These are phyloP conservation scores for Eupithecia inturbata DNA, from an alignment of 2,888 invertebrate species.

Conservation along the genomic window DNA sequence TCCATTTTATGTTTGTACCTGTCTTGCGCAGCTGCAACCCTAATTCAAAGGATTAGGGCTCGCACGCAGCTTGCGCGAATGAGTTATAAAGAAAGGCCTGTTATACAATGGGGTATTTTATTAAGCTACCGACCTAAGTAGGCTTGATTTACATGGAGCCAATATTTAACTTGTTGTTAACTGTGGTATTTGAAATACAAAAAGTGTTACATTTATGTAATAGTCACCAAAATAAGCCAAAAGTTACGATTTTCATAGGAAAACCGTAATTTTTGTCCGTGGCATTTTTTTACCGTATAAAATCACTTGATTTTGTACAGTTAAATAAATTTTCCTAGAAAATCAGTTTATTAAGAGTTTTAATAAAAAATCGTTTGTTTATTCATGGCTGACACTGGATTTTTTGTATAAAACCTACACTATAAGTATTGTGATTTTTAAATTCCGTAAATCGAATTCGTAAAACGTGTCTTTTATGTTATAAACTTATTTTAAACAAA, in stretches of 20 bases:
- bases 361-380: too few relatives aligned
- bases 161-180: neutral
- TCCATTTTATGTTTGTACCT: slow-evolving; percentile 71
- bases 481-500: neutral
- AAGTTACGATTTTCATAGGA: neutral
- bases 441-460: neutral
- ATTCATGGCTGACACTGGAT: neutral
- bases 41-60: slow-evolving; percentile 68
- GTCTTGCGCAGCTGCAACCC: slow-evolving; percentile 69
- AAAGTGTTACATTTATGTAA: neutral
- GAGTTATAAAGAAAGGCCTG: slow-evolving; percentile 31
- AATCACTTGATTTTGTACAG: neutral
- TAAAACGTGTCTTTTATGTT: neutral
- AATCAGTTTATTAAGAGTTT: too few relatives aligned
- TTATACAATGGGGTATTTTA: slow-evolving; percentile 9
- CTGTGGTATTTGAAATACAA: neutral
- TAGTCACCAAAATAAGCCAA: neutral
- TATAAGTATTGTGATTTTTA: neutral
- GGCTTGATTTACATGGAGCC: neutral
- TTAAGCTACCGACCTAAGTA: neutral
- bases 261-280: neutral
- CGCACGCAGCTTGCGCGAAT: slow-evolving; percentile 37
- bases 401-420: neutral
- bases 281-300: too few relatives aligned
- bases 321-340: neutral